Base-by-base conservation (phyloP, 2,113 vertebrate genomes). In the Carettochelys insculpta region DNA sequence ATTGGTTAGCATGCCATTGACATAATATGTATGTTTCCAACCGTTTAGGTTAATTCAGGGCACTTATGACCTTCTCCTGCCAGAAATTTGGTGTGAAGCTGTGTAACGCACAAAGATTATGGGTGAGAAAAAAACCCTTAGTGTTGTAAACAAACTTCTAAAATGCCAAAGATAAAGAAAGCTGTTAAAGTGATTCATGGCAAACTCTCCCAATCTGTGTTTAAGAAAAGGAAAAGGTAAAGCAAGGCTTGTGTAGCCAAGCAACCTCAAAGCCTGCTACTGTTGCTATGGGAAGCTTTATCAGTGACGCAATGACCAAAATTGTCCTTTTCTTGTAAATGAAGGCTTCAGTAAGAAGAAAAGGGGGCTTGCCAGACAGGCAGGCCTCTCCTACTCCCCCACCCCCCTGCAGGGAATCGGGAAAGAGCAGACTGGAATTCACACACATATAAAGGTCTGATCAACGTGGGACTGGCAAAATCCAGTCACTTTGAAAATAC, bases 251-350 rank as follows among this genome's bases (percentile, higher is more conserved):
- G 50, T 56, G 97, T 96, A 94, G 95, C 98, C 94, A 97, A 94
- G 98, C 98, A 98, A 98, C 98, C 93, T 94, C 94, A 93, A 98
- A 97, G 97, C 94, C 94, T 97, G 54, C 96, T 89, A n/a, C 84
- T 85, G 98, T 98, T 98, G 97, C 98, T 94, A 97, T 97, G 97
- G 97, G 92, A 92, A 98, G 93, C 95, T 97, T 96, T 97, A 98
- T 98, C 96, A 95, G 93, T 98, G 97, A 98, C 79, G 38, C 97
- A 51, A 82, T 92, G 83, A 89, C 96, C 95, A 96, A 98, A 95
- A 97, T 97, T 95, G 96, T 96, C 97, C 93, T 97, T 97, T 97
- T 92, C 95, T 97, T 94, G 85, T 84, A 85, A 92, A 3, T 82
- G 77, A 84, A 85, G 73, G 34, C 31, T 83, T 48, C 48, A 83